phyloP scores from a whole-genome alignment of 2,113 vertebrate species.

The Corvus cornix region DNA sequence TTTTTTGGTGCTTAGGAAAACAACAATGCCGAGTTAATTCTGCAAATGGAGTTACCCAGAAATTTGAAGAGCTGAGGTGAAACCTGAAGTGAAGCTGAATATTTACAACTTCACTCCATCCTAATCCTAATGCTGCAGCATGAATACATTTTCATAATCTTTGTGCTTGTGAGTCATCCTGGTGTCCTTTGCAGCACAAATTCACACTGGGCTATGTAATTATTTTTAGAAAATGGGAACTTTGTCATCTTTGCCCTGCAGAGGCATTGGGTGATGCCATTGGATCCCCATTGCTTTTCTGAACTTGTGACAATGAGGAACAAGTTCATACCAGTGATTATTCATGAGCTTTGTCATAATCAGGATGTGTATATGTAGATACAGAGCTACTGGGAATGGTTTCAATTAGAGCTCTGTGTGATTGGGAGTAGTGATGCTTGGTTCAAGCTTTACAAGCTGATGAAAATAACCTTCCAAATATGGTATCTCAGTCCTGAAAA shows the following conservation, averaged over 20 bases:
- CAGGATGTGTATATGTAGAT: conserved; percentile 66
- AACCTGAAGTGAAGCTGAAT: conserved; percentile 44
- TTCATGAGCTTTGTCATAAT: conserved; percentile 63
- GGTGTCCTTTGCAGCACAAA: conserved; percentile 33
- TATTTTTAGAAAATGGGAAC: conserved; percentile 67
- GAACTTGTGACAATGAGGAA: conserved; percentile 56
- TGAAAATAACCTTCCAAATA: conserved; percentile 22
- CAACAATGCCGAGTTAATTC: conserved; percentile 18
- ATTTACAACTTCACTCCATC: conserved; percentile 42
- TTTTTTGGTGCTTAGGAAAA: background rate
- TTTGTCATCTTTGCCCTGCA: conserved; percentile 63
- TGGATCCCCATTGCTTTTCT: conserved; percentile 58
- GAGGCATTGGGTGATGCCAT: conserved; percentile 30
- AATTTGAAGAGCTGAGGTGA: conserved; percentile 52
- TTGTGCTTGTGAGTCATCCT: conserved; percentile 33
- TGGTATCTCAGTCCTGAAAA: background rate
- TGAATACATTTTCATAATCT: conserved; percentile 64
- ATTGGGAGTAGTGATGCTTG: background rate
- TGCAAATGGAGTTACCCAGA: background rate
- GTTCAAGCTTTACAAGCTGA: conserved; percentile 3
- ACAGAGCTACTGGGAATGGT: background rate
- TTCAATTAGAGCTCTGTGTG: conserved; percentile 54
- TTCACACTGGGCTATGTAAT: conserved; percentile 62
- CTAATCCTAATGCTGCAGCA: conserved; percentile 56
- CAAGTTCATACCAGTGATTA: conserved; percentile 62